phyloP scores from a whole-genome alignment of 2,113 vertebrate genomes.

The Campylorhamphus procurvoides region DNA sequence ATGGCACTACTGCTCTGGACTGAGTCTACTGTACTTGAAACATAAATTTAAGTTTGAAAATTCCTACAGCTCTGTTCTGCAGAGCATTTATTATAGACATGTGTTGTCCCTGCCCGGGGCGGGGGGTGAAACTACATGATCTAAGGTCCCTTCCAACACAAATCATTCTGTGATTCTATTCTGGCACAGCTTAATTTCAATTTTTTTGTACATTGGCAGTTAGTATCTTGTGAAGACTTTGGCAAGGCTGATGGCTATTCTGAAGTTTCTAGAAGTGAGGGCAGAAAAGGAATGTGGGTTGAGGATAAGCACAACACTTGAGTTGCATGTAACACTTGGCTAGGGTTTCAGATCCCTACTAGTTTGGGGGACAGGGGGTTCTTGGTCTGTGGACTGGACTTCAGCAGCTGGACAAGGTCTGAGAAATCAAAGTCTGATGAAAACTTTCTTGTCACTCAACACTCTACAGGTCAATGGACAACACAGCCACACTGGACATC shows the following conservation, averaged over 20 bases:
- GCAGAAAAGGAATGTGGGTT: not conserved
- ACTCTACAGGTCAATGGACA: not conserved
- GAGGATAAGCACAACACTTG: not conserved
- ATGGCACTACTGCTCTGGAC: not conserved
- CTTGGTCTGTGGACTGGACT: not conserved
- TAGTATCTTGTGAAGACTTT: not conserved
- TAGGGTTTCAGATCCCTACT: not conserved
- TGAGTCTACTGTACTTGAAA: not conserved
- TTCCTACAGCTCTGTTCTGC: not conserved
- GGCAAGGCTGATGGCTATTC: not conserved
- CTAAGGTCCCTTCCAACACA: not conserved
- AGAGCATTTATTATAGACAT: not conserved
- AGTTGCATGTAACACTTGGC: not conserved
- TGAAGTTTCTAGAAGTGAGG: not conserved
- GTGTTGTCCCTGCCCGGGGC: fast-evolving
- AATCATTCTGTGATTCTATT: not conserved
- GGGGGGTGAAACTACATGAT: not conserved
- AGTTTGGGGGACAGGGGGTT: not conserved
- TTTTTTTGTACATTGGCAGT: not conserved
- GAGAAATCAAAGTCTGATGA: not conserved
- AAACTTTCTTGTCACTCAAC: not conserved
- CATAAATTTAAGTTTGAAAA: not conserved
- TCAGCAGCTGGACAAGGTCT: not conserved
- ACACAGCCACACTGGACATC: not conserved
- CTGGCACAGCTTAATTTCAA: not conserved